Base-by-base conservation (phyloP, 2,113 vertebrate species). In the Melierax canorus region DNA sequence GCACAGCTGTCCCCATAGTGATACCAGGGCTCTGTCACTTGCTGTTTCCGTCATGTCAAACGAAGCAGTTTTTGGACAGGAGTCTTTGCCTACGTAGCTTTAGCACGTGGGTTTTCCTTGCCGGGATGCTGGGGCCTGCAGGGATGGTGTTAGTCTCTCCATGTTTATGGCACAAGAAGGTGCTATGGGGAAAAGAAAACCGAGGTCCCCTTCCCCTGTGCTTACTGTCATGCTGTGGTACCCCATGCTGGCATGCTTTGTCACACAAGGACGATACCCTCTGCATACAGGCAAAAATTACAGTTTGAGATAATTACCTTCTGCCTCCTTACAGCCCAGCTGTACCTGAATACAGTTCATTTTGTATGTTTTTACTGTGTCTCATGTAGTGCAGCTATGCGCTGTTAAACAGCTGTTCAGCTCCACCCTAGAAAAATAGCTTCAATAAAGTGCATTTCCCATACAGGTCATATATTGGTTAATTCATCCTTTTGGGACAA, bases 391-490 rank as follows among this genome's bases (percentile, higher is more conserved):
- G 74, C 78, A 94, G 91, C 77, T 74, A 62, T 90, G 84, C 20
- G 4, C 74, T 88, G 55, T 90, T 95, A 91, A 95, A 88, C 92
- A 96, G 91, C 93, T 95, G 80, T 66, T 95, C 62, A 73, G 81
- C 67, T 95, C 96, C 94, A 95, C 91, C 95, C 94, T 91, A 85
- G 91, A 95, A 95, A 95, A 96, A 92, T 78, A 85, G 89, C 80
- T 95, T 92, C 94, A 95, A 94, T 97, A 96, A 95, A 80, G 71
- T n/a, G 30, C 62, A 55, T 79, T 92, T 95, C 91, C 95, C 84
- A 95, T 73, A 80, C 87, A 95, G 95, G 92, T 94, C 93, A 87
- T 91, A 94, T 95, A 94, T 79, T 97, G 92, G 80, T 86, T 96
- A 92, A 92, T 95, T 88, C 91, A 95, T 94, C 74, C 95, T 92